Evolutionary conservation across 1,140 invertebrate genomes (phyloP), one percentile per base, ranked within the genome.

Genomic region (Aphis craccivora): DNA sequence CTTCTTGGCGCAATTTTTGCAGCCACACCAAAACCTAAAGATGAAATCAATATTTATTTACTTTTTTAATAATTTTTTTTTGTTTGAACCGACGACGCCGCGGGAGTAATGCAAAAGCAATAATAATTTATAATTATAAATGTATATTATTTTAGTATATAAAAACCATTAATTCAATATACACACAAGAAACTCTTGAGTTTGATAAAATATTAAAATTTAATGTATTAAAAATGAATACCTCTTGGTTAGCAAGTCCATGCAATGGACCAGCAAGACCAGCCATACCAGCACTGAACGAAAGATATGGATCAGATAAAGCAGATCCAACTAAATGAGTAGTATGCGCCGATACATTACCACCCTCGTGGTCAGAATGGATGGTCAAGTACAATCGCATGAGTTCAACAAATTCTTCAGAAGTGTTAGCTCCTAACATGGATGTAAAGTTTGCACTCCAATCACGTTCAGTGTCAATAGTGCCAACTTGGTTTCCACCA

Each of bases 371-470:
- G 95, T 99, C 98, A 95, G 97, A 96, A 96, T 99, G 99, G 94
- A 99, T 99, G 89, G 99, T 99, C 94, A 99, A 96, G 95, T 99
- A 99, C 30, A 99, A 96, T 94, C 99, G 96, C 97, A 99, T 97
- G 51, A 99, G 96, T 95, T 99, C 99, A 53, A 97, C 97, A 95
- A 99, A 99, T 84, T 95, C 94, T 76, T 95, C 94, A 22, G 96
- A 95, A 94, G 98, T 97, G 91, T 98, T 97, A 95, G 98, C 99
- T 86, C 99, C 99, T 25, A 99, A 96, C 98, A 99, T 99, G 94
- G 96, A 96, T 91, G 97, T 96, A 95, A 99, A 99, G 95, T 99
- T 99, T 94, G 97, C 97, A 7, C 98, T 98, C 99, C 98, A 99
- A 96, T 99, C 99, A 95, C 98, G 97, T 94, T 97, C 97, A 6